Base-by-base conservation (phyloP, 1,140 invertebrate species). In the Cylas formicarius region DNA sequence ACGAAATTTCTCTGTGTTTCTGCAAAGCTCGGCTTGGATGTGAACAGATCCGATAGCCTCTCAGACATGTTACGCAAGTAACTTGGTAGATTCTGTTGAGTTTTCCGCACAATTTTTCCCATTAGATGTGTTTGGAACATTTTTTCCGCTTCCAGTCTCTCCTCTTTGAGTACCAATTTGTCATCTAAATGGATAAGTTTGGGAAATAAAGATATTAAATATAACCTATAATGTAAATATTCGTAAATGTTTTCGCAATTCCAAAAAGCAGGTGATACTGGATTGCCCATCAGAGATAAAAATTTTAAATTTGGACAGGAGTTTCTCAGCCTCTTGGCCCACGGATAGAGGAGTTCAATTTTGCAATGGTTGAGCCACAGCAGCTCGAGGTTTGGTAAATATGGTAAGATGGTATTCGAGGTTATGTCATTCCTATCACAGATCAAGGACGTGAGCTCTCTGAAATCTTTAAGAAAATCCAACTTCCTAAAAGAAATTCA, bases 341-440 rank as follows among this genome's bases (percentile, higher is more conserved):
- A 86, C 0, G 81, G 77, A 63, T 76, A 78, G 13, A 88, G 63
- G 19, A 79, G 76, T 10, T 70, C 62, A 35, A 88, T 77, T 44
- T 74, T 74, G 56, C 87, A 89, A 55, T 84, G 73, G 65, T 90
- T 88, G 19, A 88, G 52, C 84, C 84, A 89, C 4, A 89, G 62
- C 21, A 85, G 71, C 52, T 79, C 73, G n/a, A 87, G 60, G 50
- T 73, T 73, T 9, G 76, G 75, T 56, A 84, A 63, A n/a, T 67
- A 67, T 3, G 84, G 83, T 22, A 87, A 73, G n/a, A 71, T 61
- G 17, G 76, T 75, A 16, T 75, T 68, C 11, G 77, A 76, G 27
- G 72, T 74, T 27, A 87, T 74, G 2, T 71, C 68, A 62, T 87
- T 87, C 52, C 82, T 74, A 64, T 89, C 85, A 29, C 83, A 68